phyloP scores from a whole-genome alignment of 2,888 invertebrate species.

The Drosophila infuscata region DNA sequence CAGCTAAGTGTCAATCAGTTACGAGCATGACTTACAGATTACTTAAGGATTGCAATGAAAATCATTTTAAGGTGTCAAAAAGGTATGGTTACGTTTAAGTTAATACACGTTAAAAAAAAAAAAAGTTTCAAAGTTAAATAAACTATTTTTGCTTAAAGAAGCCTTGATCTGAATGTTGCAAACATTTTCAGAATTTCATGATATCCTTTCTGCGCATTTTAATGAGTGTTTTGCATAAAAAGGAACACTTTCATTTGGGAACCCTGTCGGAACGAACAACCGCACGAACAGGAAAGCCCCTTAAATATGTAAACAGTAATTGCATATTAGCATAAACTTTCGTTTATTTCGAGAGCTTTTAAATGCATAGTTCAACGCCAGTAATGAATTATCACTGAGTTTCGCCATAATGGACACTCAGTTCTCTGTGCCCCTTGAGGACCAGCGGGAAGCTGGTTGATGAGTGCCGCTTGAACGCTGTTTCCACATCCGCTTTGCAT shows the following conservation, averaged over 20 bases:
- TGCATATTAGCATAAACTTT: slow-evolving; percentile 56
- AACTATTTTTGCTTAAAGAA: background rate
- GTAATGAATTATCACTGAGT: slow-evolving; percentile 45
- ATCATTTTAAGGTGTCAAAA: background rate
- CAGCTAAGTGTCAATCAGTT: background rate
- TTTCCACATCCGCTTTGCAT: slow-evolving; percentile 12
- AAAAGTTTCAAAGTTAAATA: background rate
- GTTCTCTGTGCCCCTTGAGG: background rate
- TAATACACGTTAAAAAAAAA: background rate
- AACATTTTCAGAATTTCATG: background rate
- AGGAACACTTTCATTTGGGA: background rate
- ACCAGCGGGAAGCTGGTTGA: background rate
- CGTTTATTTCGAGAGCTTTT: slow-evolving; percentile 13
- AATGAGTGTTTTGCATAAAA: background rate
- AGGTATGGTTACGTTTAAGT: background rate
- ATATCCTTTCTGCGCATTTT: background rate
- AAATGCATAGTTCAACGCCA: slow-evolving; percentile 14
- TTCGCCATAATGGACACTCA: slow-evolving; percentile 9
- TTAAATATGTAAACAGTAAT: slow-evolving; percentile 25
- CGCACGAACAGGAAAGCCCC: background rate
- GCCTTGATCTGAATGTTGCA: background rate
- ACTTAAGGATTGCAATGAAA: background rate
- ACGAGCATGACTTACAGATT: background rate
- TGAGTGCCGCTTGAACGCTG: background rate
- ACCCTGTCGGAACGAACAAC: background rate